A percentile compares a stretch with the other conserved stretches of the same genome.
Conservation (phyloP, 2,113 vertebrate genomes). For the Heteronetta atricapilla region DNA sequence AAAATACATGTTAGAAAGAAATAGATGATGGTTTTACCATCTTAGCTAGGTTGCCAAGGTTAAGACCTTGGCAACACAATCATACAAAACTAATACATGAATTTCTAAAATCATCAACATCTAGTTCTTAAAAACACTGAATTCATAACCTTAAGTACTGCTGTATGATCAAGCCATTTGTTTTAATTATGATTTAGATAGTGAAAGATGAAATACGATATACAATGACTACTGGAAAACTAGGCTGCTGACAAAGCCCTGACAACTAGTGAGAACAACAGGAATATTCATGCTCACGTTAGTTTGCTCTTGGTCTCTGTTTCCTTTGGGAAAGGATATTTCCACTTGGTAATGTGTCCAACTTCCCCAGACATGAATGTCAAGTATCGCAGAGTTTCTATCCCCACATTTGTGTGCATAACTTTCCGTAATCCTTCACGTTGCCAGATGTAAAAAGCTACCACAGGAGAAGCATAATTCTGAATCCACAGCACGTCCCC, state of each 20-base stretch:
- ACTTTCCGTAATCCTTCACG: conserved; percentile 91
- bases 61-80: neutral
- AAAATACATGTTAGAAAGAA: neutral
- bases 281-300: conserved; percentile 78
- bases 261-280: neutral
- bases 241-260: neutral
- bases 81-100: neutral
- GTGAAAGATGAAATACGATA: neutral
- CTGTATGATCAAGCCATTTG: neutral
- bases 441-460: conserved; percentile 98
- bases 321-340: conserved; percentile 95
- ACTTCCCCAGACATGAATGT: conserved; percentile 97
- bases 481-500: conserved; percentile 95
- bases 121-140: neutral
- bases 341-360: conserved; percentile 97
- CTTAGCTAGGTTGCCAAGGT: neutral
- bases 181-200: neutral
- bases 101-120: neutral
- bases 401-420: conserved; percentile 90
- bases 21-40: neutral
- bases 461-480: conserved; percentile 96
- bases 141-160: neutral
- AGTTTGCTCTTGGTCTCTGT: conserved; percentile 94
- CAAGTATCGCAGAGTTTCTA: conserved; percentile 95
- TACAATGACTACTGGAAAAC: neutral